Evolutionary conservation across 1,140 invertebrate genomes (phyloP), one percentile per base, ranked within the genome.

Genomic region (Drosophila santomea): DNA sequence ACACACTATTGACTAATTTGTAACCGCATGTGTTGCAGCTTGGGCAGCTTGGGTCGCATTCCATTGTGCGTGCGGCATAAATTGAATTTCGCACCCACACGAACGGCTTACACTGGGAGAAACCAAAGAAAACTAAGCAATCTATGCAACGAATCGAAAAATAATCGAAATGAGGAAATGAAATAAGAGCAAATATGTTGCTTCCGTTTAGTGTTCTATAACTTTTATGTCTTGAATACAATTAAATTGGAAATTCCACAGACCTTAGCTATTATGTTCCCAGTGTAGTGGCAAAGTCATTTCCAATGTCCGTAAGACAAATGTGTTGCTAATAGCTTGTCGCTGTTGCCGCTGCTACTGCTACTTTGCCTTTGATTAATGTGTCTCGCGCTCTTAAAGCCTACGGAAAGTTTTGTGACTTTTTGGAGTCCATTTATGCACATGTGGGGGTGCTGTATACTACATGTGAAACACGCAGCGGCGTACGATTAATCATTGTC

Each of bases 311-410:
- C 64, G 39, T 50, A 89, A 88, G 83, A 88, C 83, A 88, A 88
- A 88, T 88, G 83, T 83, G 83, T 89, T 89, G 80, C 83, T 88
- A 88, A 88, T 88, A 88, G 83, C 83, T 89, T 89, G 84, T 83
- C 73, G 79, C 83, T 82, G 83, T 88, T 73, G 56, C 59, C 58
- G 56, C 43, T 62, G 57, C 55, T 67, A 58, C 20, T 43, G 47
- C 78, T 73, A 59, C 63, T 84, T 78, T 39, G 44, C 58, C 78
- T 62, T 69, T 86, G 83, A 88, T 88, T 88, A 88, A 88, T 89
- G 83, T 76, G 59, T 64, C 54, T 51, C 62, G 58, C 57, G 54
- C 74, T 63, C 68, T 82, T 63, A 39, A 76, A 80, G 76, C 80
- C 80, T 80, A 84, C 51, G 60, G 55, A 83, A 75, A 71, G 45